A percentile compares a stretch with the other conserved stretches of the same genome.
These are phyloP conservation scores for Schrankia costaestrigalis DNA, from an alignment of 2,888 invertebrate species.

Conservation along the genomic window DNA sequence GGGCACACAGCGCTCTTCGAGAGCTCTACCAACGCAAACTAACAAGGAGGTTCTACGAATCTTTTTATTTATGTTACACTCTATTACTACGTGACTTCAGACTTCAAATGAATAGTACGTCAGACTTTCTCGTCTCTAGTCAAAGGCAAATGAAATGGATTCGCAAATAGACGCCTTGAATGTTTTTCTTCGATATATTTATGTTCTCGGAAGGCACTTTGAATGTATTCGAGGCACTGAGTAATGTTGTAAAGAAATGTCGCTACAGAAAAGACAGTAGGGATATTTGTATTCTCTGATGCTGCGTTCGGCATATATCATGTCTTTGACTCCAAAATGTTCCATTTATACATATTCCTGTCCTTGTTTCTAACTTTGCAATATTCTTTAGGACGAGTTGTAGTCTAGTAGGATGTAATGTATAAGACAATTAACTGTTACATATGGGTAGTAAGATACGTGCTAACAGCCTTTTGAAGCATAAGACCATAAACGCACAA, in stretches of 20 bases:
- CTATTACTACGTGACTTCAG: constrained; percentile 38
- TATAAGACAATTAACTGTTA: too few relatives aligned
- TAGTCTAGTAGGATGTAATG: too few relatives aligned
- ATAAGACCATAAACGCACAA: too few relatives aligned
- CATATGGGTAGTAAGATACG: too few relatives aligned
- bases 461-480: too few relatives aligned
- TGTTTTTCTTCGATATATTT: constrained; percentile 23
- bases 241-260: constrained; percentile 20
- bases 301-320: too few relatives aligned
- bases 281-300: constrained; percentile 9
- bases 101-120: constrained; percentile 35
- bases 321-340: too few relatives aligned
- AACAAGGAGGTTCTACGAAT: constrained; percentile 30
- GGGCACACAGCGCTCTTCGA: constrained; percentile 39
- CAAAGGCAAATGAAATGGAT: constrained; percentile 48
- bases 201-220: constrained; percentile 20
- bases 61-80: constrained; percentile 51
- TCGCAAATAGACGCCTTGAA: constrained; percentile 40
- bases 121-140: constrained; percentile 31
- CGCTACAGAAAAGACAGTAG: constrained; percentile 7
- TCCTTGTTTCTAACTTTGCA: too few relatives aligned
- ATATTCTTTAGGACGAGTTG: too few relatives aligned
- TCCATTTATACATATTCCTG: too few relatives aligned
- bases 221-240: constrained; percentile 21
- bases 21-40: constrained; percentile 35